A percentile compares a stretch with the other conserved stretches of the same genome.
Conservation (phyloP, 2,888 invertebrate species). For the Ectemnius continuus region DNA sequence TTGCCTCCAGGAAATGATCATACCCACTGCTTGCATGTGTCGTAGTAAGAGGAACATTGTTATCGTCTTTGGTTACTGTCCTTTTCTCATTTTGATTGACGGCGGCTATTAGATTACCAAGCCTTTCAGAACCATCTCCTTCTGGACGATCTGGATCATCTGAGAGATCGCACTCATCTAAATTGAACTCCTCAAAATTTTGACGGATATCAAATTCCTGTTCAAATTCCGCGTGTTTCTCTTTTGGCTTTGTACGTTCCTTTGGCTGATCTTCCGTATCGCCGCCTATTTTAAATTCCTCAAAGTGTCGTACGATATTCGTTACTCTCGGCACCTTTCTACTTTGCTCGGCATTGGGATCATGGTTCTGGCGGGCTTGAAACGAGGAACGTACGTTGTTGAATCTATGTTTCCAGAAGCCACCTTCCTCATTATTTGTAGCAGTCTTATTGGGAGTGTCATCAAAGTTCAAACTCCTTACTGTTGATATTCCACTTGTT, state of each 20-base stretch:
- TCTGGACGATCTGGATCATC: conserved; percentile 73
- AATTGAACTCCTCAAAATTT: conserved; percentile 89
- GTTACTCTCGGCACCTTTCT: conserved; percentile 66
- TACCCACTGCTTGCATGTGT: conserved; percentile 80
- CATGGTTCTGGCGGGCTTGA: conserved; percentile 55
- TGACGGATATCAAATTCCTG: conserved; percentile 84
- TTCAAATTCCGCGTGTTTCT: conserved; percentile 60
- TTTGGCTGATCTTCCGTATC: conserved; percentile 54
- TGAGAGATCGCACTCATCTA: conserved; percentile 85
- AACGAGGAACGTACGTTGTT: conserved; percentile 68
- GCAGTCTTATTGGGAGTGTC: conserved; percentile 54
- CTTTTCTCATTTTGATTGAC: conserved; percentile 76
- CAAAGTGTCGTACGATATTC: conserved; percentile 75
- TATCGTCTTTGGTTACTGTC: conserved; percentile 76
- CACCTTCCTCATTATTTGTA: conserved; percentile 46
- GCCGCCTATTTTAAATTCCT: conserved; percentile 76
- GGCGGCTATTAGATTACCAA: conserved; percentile 68
- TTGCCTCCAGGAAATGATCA: conserved; percentile 88
- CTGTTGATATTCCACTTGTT: conserved; percentile 43
- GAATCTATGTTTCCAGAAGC: conserved; percentile 66
- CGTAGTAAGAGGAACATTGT: conserved; percentile 63
- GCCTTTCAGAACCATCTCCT: conserved; percentile 73
- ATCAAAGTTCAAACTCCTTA: conserved; percentile 68
- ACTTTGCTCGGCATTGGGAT: conserved; percentile 35
- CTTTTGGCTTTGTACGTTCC: conserved; percentile 59